Base-by-base conservation (phyloP, 2,888 invertebrate genomes). In the Lepetodrilus schrolli region DNA sequence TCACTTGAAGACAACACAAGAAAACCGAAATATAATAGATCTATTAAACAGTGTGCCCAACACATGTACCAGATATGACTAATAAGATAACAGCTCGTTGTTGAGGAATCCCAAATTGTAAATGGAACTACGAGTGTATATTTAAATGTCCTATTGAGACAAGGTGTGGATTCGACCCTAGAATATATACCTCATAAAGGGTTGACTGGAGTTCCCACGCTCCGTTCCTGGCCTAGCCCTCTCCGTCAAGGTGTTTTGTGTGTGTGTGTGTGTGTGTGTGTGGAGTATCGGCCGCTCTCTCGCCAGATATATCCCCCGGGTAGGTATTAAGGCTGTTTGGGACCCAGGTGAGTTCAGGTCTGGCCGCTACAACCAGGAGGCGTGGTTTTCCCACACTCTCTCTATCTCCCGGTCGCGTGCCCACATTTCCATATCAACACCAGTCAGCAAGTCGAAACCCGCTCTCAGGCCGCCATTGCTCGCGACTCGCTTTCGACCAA, bases 331-430 rank as follows among this genome's bases (percentile, higher is more conserved):
- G 43, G 43, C n/a, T 43, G 13, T 13, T 13, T 13, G 43, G 43
- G 43, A 43, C 43, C 1, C 38, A 43, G 43, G 43, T 43, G 43
- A 43, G 26, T 23, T 58, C 58, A 30, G 17, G 34, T 34, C 58
- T 58, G 58, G 13, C 68, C 34, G 68, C n/a, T 7, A n/a, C n/a
- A n/a, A 26, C 21, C 10, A 65, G 17, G 50, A 66, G 76, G 76
- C 49, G 72, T 49, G 43, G 73, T 58, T 69, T 76, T 78, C 78
- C 74, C 78, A 78, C 78, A 72, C 65, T 76, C 66, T 38, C 36
- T n/a, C 20, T 36, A n/a, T 36, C 48, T 23, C 34, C 68, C 38
- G 23, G 75, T 75, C 78, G 74, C 75, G 75, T 75, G 78, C 75
- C 72, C 20, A 38, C 58, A 49, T 34, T 26, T 26, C 36, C 49